phyloP scores from a whole-genome alignment of 1,140 invertebrate species.

The Papilio dardanus region DNA sequence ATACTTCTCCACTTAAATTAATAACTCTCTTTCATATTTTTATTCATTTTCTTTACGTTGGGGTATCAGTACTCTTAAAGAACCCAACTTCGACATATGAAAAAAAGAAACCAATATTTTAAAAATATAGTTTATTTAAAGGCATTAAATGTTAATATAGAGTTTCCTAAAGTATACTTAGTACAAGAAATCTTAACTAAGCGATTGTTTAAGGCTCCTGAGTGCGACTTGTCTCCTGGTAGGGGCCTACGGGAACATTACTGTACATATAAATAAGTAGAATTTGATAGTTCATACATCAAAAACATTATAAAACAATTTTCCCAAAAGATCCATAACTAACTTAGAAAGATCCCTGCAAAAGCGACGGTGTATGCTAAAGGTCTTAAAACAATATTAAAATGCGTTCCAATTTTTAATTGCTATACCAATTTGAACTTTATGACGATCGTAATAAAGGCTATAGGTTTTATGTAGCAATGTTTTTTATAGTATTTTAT shows the following conservation, averaged over 20 bases:
- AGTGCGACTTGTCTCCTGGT: no score
- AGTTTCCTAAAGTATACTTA: no score
- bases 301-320: not conserved
- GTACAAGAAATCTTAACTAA: no score
- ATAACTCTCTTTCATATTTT: no score
- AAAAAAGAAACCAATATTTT: no score
- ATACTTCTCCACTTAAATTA: no score
- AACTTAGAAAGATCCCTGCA: slow-evolving; percentile 39
- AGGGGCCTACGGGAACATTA: not conserved
- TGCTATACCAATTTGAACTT: slow-evolving; percentile 34
- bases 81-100: no score
- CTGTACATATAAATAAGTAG: not conserved
- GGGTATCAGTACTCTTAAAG: no score
- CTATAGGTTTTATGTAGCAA: not conserved
- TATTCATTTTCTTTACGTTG: no score
- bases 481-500: slow-evolving; percentile 12
- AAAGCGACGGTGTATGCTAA: slow-evolving; percentile 33
- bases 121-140: no score
- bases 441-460: not conserved
- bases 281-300: not conserved
- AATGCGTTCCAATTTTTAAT: not conserved
- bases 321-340: slow-evolving; percentile 21
- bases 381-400: slow-evolving; percentile 26
- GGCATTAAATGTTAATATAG: no score
- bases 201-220: no score